phyloP scores from a whole-genome alignment of 1,140 invertebrate species.

The Cydia fagiglandana region DNA sequence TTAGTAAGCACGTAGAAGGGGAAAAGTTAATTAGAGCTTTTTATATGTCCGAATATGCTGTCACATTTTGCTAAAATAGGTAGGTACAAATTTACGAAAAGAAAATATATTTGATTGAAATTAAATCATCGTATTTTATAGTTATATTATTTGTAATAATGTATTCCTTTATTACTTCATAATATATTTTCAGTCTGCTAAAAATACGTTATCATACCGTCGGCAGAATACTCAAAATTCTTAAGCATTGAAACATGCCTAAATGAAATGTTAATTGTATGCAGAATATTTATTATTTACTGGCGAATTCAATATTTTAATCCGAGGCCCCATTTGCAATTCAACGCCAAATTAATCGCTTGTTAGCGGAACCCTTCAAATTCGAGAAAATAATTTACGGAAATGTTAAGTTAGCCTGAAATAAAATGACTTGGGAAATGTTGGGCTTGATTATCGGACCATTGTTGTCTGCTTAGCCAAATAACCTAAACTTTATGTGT shows the following conservation, averaged over 20 bases:
- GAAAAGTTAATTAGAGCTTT: constrained; percentile 14
- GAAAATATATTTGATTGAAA: no score
- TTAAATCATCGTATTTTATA: no score
- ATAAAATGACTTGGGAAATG: constrained; percentile 14
- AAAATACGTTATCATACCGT: background rate
- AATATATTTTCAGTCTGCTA: background rate
- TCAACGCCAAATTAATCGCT: constrained; percentile 29
- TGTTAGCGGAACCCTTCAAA: constrained; percentile 21
- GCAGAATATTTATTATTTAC: constrained; percentile 32
- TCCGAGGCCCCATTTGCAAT: constrained; percentile 18
- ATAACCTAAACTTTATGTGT: background rate
- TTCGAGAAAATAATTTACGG: constrained; percentile 12
- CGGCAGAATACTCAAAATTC: background rate
- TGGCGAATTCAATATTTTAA: constrained; percentile 28
- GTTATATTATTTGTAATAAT: no score
- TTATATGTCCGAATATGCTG: background rate
- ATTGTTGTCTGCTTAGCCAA: constrained; percentile 1
- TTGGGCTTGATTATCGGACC: constrained; percentile 19
- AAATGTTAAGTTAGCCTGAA: constrained; percentile 8
- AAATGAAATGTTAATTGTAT: constrained; percentile 18
- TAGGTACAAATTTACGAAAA: no score
- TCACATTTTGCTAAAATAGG: no score
- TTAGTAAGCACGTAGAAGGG: constrained; percentile 13
- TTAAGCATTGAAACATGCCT: background rate
- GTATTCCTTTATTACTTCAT: no score